These are phyloP conservation scores for Electrophaes corylata DNA, from an alignment of 2,888 invertebrate species.

Conservation along the genomic window DNA sequence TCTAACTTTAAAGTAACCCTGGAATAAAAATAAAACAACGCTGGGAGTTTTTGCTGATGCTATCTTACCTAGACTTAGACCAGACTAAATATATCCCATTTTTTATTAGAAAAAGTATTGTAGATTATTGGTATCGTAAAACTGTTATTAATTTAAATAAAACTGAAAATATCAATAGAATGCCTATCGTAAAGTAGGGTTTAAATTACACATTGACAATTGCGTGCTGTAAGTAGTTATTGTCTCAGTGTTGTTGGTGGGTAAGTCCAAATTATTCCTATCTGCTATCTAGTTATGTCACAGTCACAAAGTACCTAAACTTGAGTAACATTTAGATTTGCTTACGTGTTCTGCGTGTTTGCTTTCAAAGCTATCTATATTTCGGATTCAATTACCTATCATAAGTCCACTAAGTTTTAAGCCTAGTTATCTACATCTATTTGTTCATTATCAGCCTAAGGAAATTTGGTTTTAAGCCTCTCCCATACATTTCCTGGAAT, in stretches of 20 bases:
- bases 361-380: conserved; percentile 11
- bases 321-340: conserved; percentile 15
- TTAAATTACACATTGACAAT: neutral
- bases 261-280: conserved; percentile 9
- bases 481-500: too few relatives aligned
- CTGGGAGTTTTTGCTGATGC: neutral
- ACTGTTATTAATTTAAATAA: conserved; percentile 10
- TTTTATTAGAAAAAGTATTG: conserved; percentile 14
- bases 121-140: conserved; percentile 11
- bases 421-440: too few relatives aligned
- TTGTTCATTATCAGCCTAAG: too few relatives aligned
- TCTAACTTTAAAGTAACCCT: conserved; percentile 50
- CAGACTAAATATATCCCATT: conserved; percentile 22
- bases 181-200: neutral
- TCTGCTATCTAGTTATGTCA: conserved; percentile 8
- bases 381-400: conserved; percentile 21
- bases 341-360: conserved; percentile 28
- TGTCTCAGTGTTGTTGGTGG: neutral
- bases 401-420: too few relatives aligned
- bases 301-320: conserved; percentile 10
- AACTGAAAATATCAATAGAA: conserved; percentile 4
- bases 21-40: conserved; percentile 3
- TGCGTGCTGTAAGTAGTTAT: conserved; percentile 12
- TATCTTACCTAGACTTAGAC: conserved; percentile 9
- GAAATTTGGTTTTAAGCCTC: too few relatives aligned